A percentile compares a stretch with the other conserved stretches of the same genome.
phyloP scores from a whole-genome alignment of 2,888 invertebrate species.

The Mechanitis mazaeus region DNA sequence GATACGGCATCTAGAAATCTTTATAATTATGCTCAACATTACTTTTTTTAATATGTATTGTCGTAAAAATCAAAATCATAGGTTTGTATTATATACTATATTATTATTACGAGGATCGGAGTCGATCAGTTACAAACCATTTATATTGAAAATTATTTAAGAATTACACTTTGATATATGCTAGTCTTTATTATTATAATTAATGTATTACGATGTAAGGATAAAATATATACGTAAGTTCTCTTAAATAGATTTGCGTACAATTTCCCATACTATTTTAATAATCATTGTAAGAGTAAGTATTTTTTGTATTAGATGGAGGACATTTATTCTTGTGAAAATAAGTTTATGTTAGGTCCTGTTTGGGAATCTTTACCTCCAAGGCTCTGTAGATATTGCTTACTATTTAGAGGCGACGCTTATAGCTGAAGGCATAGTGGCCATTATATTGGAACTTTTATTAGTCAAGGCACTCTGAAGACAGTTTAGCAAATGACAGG shows the following conservation, averaged over 20 bases:
- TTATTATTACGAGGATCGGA: constrained; percentile 28
- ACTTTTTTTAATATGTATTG: constrained; percentile 45
- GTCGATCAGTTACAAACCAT: constrained; percentile 38
- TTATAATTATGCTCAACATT: constrained; percentile 66
- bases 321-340: constrained; percentile 26
- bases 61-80: constrained; percentile 40
- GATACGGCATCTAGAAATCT: constrained; percentile 65
- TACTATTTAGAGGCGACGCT: constrained; percentile 26
- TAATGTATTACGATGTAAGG: constrained; percentile 52
- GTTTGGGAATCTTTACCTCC: constrained; percentile 21
- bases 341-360: constrained; percentile 14
- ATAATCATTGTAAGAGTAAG: constrained; percentile 49
- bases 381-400: constrained; percentile 32
- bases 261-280: constrained; percentile 50
- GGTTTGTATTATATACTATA: constrained; percentile 31
- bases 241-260: constrained; percentile 48
- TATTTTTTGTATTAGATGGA: constrained; percentile 42
- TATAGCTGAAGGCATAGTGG: constrained; percentile 20
- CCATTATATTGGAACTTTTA: constrained; percentile 29
- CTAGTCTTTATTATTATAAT: constrained; percentile 72
- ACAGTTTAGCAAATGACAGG: constrained; percentile 28
- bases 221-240: constrained; percentile 57
- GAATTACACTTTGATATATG: constrained; percentile 63
- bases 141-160: constrained; percentile 52
- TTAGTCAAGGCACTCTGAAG: constrained; percentile 40